Evolutionary conservation across 1,140 invertebrate genomes (phyloP).

Genomic region (Dreissena polymorpha): DNA sequence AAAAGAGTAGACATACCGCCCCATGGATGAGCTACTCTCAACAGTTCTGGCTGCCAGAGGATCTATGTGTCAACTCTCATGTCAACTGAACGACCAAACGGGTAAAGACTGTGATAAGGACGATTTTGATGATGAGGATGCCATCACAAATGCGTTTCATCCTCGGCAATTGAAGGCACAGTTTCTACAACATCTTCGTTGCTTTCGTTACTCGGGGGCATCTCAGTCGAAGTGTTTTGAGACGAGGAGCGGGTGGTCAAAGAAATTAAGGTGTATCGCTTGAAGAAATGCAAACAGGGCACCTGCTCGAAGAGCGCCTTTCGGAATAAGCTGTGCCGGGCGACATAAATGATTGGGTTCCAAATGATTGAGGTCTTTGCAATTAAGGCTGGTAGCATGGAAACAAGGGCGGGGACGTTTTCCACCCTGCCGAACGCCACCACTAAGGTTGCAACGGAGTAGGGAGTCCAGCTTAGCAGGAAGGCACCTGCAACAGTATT

Average conservation of each 20-base stretch:
- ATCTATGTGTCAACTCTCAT: no score
- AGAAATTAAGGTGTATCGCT: not conserved
- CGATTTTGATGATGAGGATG: not conserved
- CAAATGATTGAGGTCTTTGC: conserved; percentile 42
- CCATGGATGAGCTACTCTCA: no score
- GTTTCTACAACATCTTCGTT: no score
- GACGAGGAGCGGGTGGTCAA: not conserved
- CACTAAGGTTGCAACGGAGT: conserved; percentile 17
- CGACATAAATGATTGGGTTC: conserved; percentile 48
- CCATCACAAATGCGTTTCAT: not conserved
- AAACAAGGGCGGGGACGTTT: not conserved
- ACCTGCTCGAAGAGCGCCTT: not conserved
- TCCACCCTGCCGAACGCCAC: conserved; percentile 19
- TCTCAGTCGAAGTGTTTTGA: no score
- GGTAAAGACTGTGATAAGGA: not conserved
- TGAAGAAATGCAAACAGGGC: conserved; percentile 1
- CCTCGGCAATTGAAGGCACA: not conserved
- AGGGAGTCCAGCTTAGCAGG: conserved; percentile 41
- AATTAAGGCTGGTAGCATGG: conserved; percentile 19
- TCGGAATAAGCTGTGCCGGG: conserved; percentile 13
- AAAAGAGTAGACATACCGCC: no score
- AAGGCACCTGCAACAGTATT: conserved; percentile 30
- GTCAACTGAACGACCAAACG: no score
- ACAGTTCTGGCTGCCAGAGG: no score
- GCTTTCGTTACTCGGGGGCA: no score